phyloP scores from a whole-genome alignment of 2,888 invertebrate species.

The Aleiodes testaceus region DNA sequence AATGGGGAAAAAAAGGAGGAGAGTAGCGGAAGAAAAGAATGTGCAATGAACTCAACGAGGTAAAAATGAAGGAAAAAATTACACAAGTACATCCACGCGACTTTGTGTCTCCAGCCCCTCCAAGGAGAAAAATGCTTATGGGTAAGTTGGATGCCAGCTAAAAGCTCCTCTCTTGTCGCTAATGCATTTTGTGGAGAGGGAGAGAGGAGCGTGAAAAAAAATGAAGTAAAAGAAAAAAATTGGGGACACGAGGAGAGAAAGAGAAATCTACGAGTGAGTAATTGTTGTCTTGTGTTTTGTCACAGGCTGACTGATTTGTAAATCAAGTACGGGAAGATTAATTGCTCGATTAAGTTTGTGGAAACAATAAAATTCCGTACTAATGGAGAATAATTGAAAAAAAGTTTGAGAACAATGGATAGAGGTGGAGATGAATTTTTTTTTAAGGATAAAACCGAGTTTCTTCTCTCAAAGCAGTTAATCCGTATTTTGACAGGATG shows the following conservation, averaged over 20 bases:
- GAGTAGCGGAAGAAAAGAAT: conserved; percentile 14
- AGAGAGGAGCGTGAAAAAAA: conserved; percentile 44
- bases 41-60: conserved; percentile 10
- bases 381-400: not conserved
- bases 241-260: conserved; percentile 37
- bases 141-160: conserved; percentile 65
- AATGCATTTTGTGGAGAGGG: conserved; percentile 68
- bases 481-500: conserved; percentile 67
- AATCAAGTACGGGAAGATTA: conserved; percentile 20
- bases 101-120: conserved; percentile 28
- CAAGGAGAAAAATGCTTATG: conserved; percentile 44
- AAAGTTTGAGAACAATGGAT: not conserved
- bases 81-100: conserved; percentile 24
- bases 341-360: conserved; percentile 22
- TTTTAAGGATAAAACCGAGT: conserved; percentile 23
- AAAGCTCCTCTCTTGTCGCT: conserved; percentile 68
- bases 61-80: conserved; percentile 6
- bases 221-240: conserved; percentile 13
- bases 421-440: not conserved
- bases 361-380: not conserved
- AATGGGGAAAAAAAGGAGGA: conserved; percentile 33
- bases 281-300: conserved; percentile 56
- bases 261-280: conserved; percentile 60
- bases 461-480: conserved; percentile 60
- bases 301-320: conserved; percentile 33